phyloP scores from a whole-genome alignment of 2,797 vertebrate species.

The Lagodon rhomboides region DNA sequence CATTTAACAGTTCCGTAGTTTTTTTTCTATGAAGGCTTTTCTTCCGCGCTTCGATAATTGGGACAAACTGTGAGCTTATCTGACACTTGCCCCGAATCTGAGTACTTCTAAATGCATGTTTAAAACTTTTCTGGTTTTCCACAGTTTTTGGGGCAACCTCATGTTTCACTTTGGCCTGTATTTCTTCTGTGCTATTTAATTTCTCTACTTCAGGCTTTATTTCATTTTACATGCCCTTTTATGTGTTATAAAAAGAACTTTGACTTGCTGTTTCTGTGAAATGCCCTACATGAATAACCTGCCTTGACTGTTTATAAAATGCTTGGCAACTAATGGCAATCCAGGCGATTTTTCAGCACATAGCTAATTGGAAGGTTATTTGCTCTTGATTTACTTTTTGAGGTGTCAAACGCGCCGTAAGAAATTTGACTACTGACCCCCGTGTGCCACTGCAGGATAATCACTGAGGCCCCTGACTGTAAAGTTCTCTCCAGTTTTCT shows the following conservation, averaged over 20 bases:
- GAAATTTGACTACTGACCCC: conserved; percentile 10
- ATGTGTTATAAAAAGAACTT: conserved; percentile 17
- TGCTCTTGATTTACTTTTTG: neutral
- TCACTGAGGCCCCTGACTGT: neutral
- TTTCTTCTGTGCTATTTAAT: conserved; percentile 17
- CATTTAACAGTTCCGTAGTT: neutral
- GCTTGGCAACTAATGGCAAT: too few species aligned
- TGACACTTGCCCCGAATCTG: conserved; percentile 9
- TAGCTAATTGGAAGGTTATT: neutral
- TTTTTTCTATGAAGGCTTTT: neutral
- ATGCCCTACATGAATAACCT: conserved; percentile 14
- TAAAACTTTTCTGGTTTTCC: conserved; percentile 10
- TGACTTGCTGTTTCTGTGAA: conserved; percentile 15
- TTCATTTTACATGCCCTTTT: conserved; percentile 25
- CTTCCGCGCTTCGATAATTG: conserved; percentile 7
- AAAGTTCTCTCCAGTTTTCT: conserved; percentile 12
- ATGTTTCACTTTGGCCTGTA: conserved; percentile 25
- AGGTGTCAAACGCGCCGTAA: conserved; percentile 19
- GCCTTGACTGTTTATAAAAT: neutral
- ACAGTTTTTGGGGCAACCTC: conserved; percentile 1
- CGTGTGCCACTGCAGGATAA: neutral
- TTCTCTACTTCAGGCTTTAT: conserved; percentile 25
- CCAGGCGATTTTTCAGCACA: neutral
- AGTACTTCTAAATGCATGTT: conserved; percentile 6
- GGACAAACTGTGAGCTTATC: conserved; percentile 12